These are phyloP conservation scores for Dreissena rostriformis DNA, from an alignment of 1,140 invertebrate genomes.

Conservation along the genomic window DNA sequence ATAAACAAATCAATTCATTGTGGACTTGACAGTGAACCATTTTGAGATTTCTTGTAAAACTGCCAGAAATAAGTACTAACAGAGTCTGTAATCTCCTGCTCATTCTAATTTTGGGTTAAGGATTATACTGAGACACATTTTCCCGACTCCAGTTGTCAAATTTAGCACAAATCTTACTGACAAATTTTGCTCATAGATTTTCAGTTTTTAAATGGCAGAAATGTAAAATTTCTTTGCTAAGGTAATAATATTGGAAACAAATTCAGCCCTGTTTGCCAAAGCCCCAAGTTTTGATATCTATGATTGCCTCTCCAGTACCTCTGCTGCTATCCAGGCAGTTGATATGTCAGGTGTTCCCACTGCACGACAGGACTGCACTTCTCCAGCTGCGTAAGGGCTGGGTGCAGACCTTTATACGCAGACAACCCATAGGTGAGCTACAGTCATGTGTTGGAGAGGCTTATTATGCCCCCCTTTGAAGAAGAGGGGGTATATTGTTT, in stretches of 20 bases:
- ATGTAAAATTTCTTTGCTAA: background rate
- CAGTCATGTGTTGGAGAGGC: background rate
- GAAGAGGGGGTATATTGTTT: background rate
- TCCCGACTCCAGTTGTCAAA: too few species aligned
- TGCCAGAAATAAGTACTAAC: too few species aligned
- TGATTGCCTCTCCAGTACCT: constrained; percentile 86
- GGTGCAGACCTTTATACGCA: constrained; percentile 92
- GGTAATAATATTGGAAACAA: too few species aligned
- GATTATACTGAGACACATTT: too few species aligned
- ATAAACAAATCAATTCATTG: too few species aligned
- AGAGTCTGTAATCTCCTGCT: background rate
- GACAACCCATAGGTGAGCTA: constrained; percentile 91
- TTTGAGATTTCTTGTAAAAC: too few species aligned
- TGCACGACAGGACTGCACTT: constrained; percentile 91
- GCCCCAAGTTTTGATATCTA: background rate
- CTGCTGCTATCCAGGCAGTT: constrained; percentile 92
- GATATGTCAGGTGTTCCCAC: constrained; percentile 94
- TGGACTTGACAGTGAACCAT: too few species aligned
- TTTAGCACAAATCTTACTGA: too few species aligned
- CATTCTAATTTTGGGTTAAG: too few species aligned
- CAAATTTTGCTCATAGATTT: too few species aligned
- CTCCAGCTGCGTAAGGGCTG: constrained; percentile 91
- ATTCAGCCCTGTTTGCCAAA: too few species aligned
- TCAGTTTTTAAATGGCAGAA: too few species aligned
- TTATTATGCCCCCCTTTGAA: background rate